Base-by-base conservation (phyloP, 2,888 invertebrate genomes). In the Torymus auratus region DNA sequence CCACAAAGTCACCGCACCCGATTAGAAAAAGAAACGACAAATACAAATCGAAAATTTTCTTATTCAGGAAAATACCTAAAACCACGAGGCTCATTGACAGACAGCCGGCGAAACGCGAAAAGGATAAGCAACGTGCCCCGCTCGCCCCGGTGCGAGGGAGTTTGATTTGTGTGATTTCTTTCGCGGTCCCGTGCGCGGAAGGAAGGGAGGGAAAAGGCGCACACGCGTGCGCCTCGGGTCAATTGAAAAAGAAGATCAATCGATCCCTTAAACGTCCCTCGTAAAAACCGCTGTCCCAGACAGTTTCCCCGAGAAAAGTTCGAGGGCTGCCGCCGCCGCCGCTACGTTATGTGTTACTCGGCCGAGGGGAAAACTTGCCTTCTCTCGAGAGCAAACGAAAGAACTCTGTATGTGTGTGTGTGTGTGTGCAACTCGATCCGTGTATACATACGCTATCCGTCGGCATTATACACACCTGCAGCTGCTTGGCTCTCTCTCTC, bases 221-320 rank as follows among this genome's bases (percentile, higher is more conserved):
- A 10, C 10, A n/a, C 12, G 28, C 17, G 12, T 0, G 50, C 17
- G 20, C 64, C 28, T 55, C 56, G 62, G 78, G 80, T 77, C 82
- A 83, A 86, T 86, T 82, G 85, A 83, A 83, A 85, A 83, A 83
- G 83, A 75, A 83, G 79, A 82, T 82, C 80, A 81, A 84, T 82
- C 84, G 81, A 82, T 81, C 81, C 85, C 84, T 85, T 86, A 85
- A 85, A 87, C 82, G 85, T 83, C 72, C 71, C 75, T 73, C 80
- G 79, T 80, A 84, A 84, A 85, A 84, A 79, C 74, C 68, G 83
- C 85, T 83, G 83, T 82, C 84, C 81, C 81, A 74, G 82, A 83
- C 84, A 85, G 85, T 85, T 86, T 64, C 83, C 41, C 41, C 41
- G 41, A 68, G 78, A 82, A 83, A 86, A 87, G 83, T 88, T 86